Base-by-base conservation (phyloP, 2,797 vertebrate species). In the Mallotus villosus region DNA sequence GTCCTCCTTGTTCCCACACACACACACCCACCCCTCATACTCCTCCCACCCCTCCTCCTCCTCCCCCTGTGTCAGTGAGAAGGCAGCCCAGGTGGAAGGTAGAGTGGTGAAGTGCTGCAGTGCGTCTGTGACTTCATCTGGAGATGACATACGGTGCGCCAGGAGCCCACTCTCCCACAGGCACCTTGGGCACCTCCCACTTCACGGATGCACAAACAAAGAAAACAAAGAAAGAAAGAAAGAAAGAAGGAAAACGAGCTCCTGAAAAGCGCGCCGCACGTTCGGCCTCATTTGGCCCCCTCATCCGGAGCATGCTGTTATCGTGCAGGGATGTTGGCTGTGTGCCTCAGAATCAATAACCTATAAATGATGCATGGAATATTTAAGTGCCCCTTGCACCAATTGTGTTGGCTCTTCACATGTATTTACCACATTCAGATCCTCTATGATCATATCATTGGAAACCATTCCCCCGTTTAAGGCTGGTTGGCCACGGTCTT, bases 111-210 rank as follows among this genome's bases (percentile, higher is more conserved):
- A 67, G 65, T 63, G 65, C 74, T 76, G 74, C 78, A 76, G 68
- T 77, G 66, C 65, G 62, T 57, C 70, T 72, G 72, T 66, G 60
- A 21, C 25, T 70, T 57, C 70, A 63, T 65, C 70, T 72, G 27
- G 41, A 63, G 60, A 72, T 57, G 21, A 72, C 62, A 65, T 63
- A 16, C 46, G n/a, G 46, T 71, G 60, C 32, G 2, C 9, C 37
- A 49, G 32, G 5, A 34, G 32, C 32, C 32, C 27, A 29, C n/a
- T 32, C 63, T 49, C 65, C 41, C 58, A 53, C 12, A 16, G 32
- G 32, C 57, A 57, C 27, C 34, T 29, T n/a, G 29, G 2, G 49
- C 46, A 25, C 24, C 65, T 55, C 46, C 19, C 2, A 17, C 12
- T 51, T 51, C 49, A 51, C 14, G 8, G 6, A 34, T 34, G 32